phyloP scores from a whole-genome alignment of 1,140 invertebrate genomes.

The Drosophila rufa region DNA sequence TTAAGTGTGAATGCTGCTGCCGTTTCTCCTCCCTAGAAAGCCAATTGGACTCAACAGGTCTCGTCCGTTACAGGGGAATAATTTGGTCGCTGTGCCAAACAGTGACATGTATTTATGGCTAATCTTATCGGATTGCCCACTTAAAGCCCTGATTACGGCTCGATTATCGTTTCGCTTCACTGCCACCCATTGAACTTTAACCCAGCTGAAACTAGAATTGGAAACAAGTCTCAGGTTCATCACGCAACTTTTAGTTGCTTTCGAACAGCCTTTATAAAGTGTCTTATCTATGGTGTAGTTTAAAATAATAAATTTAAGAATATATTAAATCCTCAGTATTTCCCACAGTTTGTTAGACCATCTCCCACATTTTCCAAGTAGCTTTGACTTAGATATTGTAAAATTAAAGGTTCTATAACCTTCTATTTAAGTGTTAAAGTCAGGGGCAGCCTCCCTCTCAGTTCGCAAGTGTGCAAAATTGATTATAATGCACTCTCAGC shows the following conservation, averaged over 20 bases:
- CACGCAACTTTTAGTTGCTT: background rate
- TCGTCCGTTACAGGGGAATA: background rate
- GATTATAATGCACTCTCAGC: conserved; percentile 10
- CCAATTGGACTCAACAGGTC: conserved; percentile 26
- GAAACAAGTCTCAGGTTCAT: background rate
- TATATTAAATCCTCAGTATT: no score
- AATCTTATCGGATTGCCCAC: conserved; percentile 52
- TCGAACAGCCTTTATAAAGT: no score
- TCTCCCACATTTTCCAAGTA: background rate
- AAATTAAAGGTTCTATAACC: no score
- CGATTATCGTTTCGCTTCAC: conserved; percentile 46
- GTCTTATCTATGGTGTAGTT: background rate
- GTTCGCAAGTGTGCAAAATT: conserved; percentile 8
- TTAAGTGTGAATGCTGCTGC: background rate
- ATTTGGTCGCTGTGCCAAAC: conserved; percentile 5
- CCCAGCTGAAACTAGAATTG: background rate
- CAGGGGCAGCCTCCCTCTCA: conserved; percentile 1
- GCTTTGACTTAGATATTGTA: background rate
- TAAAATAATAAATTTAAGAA: no score
- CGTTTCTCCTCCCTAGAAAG: background rate
- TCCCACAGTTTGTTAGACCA: background rate
- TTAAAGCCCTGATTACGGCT: conserved; percentile 27
- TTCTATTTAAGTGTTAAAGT: background rate
- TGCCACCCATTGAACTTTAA: conserved; percentile 20
- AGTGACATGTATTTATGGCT: conserved; percentile 25